phyloP scores from a whole-genome alignment of 1,140 invertebrate genomes.

The Forficula auricularia region DNA sequence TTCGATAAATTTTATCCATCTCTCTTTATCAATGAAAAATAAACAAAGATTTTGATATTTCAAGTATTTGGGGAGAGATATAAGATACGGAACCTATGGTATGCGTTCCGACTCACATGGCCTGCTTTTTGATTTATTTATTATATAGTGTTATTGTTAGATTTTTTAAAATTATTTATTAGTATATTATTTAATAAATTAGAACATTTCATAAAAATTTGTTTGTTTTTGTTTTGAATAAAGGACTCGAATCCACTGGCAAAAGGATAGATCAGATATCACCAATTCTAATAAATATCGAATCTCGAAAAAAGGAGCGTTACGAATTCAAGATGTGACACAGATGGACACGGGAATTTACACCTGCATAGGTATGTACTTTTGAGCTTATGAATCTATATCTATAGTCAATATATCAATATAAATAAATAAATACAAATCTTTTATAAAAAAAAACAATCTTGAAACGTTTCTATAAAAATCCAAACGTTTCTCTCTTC shows the following conservation, averaged over 20 bases:
- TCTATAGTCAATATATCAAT: constrained; percentile 4
- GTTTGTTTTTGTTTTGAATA: too few relatives aligned
- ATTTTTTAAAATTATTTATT: neutral
- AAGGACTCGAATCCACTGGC: constrained; percentile 50
- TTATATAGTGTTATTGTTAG: too few relatives aligned
- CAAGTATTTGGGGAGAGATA: too few relatives aligned
- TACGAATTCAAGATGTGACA: constrained; percentile 59
- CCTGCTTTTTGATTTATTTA: too few relatives aligned
- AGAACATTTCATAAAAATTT: neutral
- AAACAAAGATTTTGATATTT: too few relatives aligned
- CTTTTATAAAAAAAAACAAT: too few relatives aligned
- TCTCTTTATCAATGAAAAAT: too few relatives aligned
- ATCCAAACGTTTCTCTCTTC: neutral
- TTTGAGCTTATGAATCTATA: neutral
- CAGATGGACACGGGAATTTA: constrained; percentile 63
- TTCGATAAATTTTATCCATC: too few relatives aligned
- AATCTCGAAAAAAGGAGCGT: constrained; percentile 69
- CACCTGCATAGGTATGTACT: constrained; percentile 51
- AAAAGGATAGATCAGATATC: constrained; percentile 55
- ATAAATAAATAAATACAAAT: too few relatives aligned
- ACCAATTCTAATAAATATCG: constrained; percentile 58
- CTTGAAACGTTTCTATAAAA: too few relatives aligned
- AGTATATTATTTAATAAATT: neutral
- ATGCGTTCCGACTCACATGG: too few relatives aligned
- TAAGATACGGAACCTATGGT: too few relatives aligned